Evolutionary conservation across 1,140 invertebrate species (phyloP).

Genomic region (Papilio polytes): DNA sequence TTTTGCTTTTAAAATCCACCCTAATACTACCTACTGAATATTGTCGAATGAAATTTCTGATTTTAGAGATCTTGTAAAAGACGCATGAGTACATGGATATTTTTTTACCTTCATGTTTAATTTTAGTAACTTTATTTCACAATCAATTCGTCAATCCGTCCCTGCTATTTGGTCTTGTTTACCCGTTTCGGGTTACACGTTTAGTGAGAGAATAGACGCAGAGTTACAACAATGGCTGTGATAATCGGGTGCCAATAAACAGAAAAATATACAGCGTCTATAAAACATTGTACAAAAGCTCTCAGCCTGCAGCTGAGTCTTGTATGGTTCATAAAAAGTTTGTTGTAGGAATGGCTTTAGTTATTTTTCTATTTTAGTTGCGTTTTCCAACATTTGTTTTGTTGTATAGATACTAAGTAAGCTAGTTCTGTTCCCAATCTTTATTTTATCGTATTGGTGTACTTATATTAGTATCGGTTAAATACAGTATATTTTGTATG

Average conservation of each 20-base stretch:
- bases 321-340: neutral
- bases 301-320: conserved; percentile 7
- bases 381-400: too few species aligned
- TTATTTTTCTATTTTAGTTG: too few species aligned
- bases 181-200: conserved; percentile 37
- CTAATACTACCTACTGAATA: too few species aligned
- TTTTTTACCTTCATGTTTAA: neutral
- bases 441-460: too few species aligned
- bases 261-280: conserved; percentile 11
- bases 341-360: too few species aligned
- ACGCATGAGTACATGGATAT: neutral
- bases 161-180: conserved; percentile 15
- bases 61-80: neutral
- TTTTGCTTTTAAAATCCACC: too few species aligned
- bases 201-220: conserved; percentile 27
- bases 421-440: too few species aligned
- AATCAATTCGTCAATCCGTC: conserved; percentile 18
- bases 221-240: conserved; percentile 22
- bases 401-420: too few species aligned
- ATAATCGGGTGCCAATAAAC: conserved; percentile 18
- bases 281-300: conserved; percentile 14
- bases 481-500: too few species aligned
- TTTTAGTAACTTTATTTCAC: neutral
- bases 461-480: too few species aligned
- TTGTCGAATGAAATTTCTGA: neutral